Base-by-base conservation (phyloP, 1,140 invertebrate species). In the Scaptomyza pallida region DNA sequence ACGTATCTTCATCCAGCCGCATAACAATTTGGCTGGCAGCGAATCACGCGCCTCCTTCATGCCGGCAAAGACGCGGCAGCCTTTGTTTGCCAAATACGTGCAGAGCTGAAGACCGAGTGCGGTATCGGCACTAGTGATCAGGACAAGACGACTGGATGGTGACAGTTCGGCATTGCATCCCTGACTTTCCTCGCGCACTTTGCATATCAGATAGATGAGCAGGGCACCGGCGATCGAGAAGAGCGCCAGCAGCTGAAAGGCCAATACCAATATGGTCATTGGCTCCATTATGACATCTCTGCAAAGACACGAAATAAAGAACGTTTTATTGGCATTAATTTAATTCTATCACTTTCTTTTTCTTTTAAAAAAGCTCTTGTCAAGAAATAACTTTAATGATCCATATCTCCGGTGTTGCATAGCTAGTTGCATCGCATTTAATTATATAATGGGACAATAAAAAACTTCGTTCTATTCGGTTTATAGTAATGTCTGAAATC, bases 171-270 rank as follows among this genome's bases (percentile, higher is more conserved):
- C 76, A 2, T 63, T 70, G 45, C 71, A 61, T 12, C 60, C 62
- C n/a, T 80, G 73, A 19, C 93, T 92, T 19, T 89, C 83, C 62
- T 90, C 89, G 68, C 94, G 93, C 23, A 95, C 95, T 90, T 96
- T 95, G 78, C 95, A 93, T 77, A 96, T 92, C 59, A 96, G 91
- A 78, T 96, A 96, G 60, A 95, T 92, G 54, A 96, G 91, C 64
- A 96, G 92, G 6, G 95, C 95, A 1, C 95, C 95, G 19, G 95
- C 95, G 68, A 96, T 96, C 37, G 95, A 95, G 90, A 95, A 95
- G 13, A 96, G 92, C 1, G 95, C 95, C 52, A 95, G 93, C 72
- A 96, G 92, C 91, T 96, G 95, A 72, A 96, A 93, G 70, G 94
- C 95, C 89, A 96, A 92, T 23, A 95, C 94, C 77, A 96, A 92